Evolutionary conservation across 1,140 invertebrate species (phyloP), one percentile per base, ranked within the genome.

Genomic region (Drosophila lowei): DNA sequence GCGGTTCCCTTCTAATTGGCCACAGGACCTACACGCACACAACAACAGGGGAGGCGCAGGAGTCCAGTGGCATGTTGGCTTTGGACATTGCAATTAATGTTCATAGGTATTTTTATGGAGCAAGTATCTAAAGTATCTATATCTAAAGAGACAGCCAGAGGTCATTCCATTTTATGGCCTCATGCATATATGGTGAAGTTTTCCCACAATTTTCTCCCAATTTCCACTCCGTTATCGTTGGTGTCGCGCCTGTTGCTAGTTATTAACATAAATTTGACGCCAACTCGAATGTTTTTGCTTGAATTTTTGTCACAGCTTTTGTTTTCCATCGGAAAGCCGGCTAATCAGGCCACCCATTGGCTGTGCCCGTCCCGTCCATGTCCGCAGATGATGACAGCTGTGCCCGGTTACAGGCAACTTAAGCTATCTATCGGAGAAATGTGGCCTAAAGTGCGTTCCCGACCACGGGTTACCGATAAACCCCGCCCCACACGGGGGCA

Each of bases 211-310:
- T 60, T 60, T 52, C 21, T n/a, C 30, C 30, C 49, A 68, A 62
- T 50, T 43, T 44, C 52, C 41, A 53, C 34, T n/a, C 7, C 13
- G 43, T 70, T 70, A 70, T 70, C 66, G 18, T 38, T 38, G 38
- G 44, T 60, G 30, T 0, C 30, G 30, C 47, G 54, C 50, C 78
- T 83, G 66, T 70, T 70, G 66, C 66, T 49, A 46, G 66, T 70
- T 70, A 80, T 80, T 80, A 80, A 83, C 79, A 80, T 77, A 70
- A 84, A 63, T 76, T 63, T 57, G 58, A 73, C 66, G 73, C 73
- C 63, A 72, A 62, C 70, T 62, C 70, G 48, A 73, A 81, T 77
- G 81, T 80, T 54, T 80, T 62, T 23, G 65, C 76, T 48, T 57
- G 68, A 60, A 23, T 63, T 49, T 80, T 66, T 47, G 67, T 46